Base-by-base conservation (phyloP, 2,113 vertebrate species). In the Corvus cornix region DNA sequence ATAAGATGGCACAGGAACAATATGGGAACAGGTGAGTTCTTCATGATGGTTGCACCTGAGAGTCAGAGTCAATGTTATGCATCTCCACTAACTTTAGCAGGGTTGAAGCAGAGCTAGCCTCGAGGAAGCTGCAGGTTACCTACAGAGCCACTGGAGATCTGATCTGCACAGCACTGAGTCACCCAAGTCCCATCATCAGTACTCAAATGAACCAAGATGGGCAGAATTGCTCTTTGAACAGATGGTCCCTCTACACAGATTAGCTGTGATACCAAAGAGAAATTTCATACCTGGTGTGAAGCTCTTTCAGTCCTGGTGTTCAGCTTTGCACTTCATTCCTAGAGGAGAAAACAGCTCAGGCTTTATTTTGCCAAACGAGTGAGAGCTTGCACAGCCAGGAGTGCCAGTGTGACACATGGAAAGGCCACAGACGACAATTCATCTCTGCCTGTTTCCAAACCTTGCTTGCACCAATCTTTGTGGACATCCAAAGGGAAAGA, bases 301-400 rank as follows among this genome's bases (percentile, higher is more conserved):
- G 60, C 60, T 87, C 19, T 84, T 91, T 68, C 66, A 55, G 0
- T 49, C 11, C 31, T 81, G 78, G 58, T 92, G 86, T 91, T 94
- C 90, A 66, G n/a, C 85, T 89, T 80, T 89, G 30, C 73, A 28
- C 49, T 93, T 64, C 93, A 77, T 87, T 96, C 85, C n/a, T 70
- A 55, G 82, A 79, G 41, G 66, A 66, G 49, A 64, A 86, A 94
- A 62, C 33, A 48, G 60, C 55, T 89, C 46, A 39, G 77, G 75
- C 39, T 89, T 95, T 90, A n/a, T 92, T 84, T 82, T 82, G 39
- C 48, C 64, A 74, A 79, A 78, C 7, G 7, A 7, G 31, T 35
- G 56, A 84, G 73, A n/a, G n/a, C 20, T 95, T n/a, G 31, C 37
- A 12, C 44, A 84, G 44, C 41, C 1, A 3, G 27, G 10, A 75